Evolutionary conservation across 2,113 vertebrate genomes (phyloP).

Genomic region (Charina bottae): DNA sequence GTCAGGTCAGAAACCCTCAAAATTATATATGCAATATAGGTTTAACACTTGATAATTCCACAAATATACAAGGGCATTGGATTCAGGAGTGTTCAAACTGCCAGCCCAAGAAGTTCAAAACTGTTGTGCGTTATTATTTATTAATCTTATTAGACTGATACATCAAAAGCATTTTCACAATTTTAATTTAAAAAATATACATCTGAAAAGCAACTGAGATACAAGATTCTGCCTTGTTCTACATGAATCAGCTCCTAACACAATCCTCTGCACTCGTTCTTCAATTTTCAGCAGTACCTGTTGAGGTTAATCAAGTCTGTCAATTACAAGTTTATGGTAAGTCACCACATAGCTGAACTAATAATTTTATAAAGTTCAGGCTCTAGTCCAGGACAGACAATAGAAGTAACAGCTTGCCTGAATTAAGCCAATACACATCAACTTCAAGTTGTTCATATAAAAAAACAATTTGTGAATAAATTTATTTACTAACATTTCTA

Average conservation of each 20-base stretch:
- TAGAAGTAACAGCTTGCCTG: neutral
- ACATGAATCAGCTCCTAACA: neutral
- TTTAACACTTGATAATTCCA: no score
- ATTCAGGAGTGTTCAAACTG: no score
- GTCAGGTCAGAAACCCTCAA: no score
- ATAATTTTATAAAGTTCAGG: neutral
- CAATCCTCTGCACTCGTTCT: neutral
- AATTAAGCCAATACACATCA: neutral
- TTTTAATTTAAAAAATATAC: no score
- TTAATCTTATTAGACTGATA: no score
- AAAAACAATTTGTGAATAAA: neutral
- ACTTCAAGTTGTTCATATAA: neutral
- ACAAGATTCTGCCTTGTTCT: no score
- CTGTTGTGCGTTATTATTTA: no score
- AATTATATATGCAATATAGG: no score
- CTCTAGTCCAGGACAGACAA: neutral
- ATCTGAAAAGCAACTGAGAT: no score
- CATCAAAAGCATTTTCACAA: no score
- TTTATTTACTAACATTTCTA: neutral
- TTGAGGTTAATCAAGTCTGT: neutral
- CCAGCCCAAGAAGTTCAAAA: no score
- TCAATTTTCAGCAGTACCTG: neutral
- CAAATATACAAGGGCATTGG: no score
- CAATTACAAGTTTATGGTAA: neutral
- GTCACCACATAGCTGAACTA: neutral